A percentile compares a stretch with the other conserved stretches of the same genome.
phyloP scores from a whole-genome alignment of 2,888 invertebrate species.

The Perizoma affinitatum region DNA sequence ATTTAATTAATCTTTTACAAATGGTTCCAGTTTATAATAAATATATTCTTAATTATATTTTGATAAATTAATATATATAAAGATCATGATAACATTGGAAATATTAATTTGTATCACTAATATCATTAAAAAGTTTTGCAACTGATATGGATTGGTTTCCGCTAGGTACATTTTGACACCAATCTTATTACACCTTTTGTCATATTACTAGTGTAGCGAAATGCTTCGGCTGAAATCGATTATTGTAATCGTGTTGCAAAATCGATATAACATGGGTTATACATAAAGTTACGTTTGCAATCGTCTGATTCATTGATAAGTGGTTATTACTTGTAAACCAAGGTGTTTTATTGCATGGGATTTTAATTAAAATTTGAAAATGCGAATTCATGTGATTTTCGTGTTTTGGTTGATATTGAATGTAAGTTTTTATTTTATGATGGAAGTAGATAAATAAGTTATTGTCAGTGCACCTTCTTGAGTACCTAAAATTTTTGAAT shows the following conservation, averaged over 20 bases:
- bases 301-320: constrained; percentile 45
- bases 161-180: constrained; percentile 14
- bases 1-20: too few relatives aligned
- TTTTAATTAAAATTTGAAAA: constrained; percentile 38
- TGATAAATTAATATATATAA: too few relatives aligned
- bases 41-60: too few relatives aligned
- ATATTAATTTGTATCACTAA: too few relatives aligned
- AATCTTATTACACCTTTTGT: not conserved
- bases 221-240: constrained; percentile 37
- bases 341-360: constrained; percentile 36
- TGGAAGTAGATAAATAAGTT: too few relatives aligned
- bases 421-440: constrained; percentile 16
- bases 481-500: too few relatives aligned
- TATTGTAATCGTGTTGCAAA: constrained; percentile 40
- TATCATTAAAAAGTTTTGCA: constrained; percentile 13
- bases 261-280: constrained; percentile 45
- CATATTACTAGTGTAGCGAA: constrained; percentile 33
- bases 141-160: constrained; percentile 18
- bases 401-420: constrained; percentile 19
- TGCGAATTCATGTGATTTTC: constrained; percentile 25
- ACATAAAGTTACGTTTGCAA: constrained; percentile 49
- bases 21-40: too few relatives aligned
- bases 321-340: constrained; percentile 35
- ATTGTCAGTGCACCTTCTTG: too few relatives aligned
- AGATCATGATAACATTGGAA: too few relatives aligned